A percentile compares a stretch with the other conserved stretches of the same genome.
These are phyloP conservation scores for Crax fasciolata DNA, from an alignment of 2,797 vertebrate species.

Conservation along the genomic window DNA sequence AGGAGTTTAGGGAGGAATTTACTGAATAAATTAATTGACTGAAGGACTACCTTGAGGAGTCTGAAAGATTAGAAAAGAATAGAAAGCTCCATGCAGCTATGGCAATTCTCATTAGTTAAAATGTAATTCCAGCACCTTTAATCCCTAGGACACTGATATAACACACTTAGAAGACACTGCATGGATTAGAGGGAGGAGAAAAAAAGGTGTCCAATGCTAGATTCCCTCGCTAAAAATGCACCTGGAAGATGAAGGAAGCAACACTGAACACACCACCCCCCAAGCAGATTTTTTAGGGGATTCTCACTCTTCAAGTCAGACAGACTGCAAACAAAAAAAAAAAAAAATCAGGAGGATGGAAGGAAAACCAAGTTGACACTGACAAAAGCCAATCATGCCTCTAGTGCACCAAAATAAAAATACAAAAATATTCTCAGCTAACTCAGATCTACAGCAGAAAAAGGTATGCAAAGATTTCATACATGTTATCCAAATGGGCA, in stretches of 20 bases:
- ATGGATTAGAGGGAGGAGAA: not conserved
- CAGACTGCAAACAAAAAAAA: not conserved
- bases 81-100: not conserved
- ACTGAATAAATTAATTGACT: not conserved
- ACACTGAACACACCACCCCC: too few species aligned
- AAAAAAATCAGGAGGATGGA: not conserved
- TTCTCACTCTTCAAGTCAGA: not conserved
- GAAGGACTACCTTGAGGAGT: not conserved
- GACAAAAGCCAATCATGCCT: not conserved
- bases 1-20: not conserved
- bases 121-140: not conserved
- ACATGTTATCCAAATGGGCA: not conserved
- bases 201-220: not conserved
- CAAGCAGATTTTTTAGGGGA: accelerated
- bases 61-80: not conserved
- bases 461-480: not conserved
- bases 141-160: not conserved
- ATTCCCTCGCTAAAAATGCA: not conserved
- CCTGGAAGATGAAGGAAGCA: not conserved
- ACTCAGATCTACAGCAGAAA: not conserved
- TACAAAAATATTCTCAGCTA: not conserved
- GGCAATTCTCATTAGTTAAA: not conserved
- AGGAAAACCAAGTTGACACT: not conserved
- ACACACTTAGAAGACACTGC: not conserved
- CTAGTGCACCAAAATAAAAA: not conserved